These are phyloP conservation scores for Polyommatus iphigenia DNA, from an alignment of 2,888 invertebrate genomes.

Conservation along the genomic window DNA sequence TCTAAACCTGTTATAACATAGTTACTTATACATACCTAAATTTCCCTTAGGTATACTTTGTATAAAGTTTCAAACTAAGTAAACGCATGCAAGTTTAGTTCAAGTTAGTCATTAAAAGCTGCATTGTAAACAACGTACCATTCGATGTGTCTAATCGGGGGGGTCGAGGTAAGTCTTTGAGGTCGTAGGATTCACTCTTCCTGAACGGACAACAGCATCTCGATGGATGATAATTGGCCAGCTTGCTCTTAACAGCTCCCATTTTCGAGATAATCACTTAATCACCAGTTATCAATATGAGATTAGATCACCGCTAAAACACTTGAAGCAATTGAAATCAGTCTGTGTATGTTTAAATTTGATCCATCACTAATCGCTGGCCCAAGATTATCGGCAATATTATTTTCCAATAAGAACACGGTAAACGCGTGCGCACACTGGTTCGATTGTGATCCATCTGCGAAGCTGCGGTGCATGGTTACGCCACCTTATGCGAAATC, in stretches of 20 bases:
- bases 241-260: conserved; percentile 66
- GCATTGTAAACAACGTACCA: conserved; percentile 47
- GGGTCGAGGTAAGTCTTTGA: conserved; percentile 66
- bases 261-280: conserved; percentile 45
- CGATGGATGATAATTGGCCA: conserved; percentile 52
- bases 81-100: background rate
- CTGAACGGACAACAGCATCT: conserved; percentile 51
- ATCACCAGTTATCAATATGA: conserved; percentile 51
- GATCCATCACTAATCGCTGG: conserved; percentile 40
- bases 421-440: conserved; percentile 57
- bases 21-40: background rate
- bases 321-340: conserved; percentile 48
- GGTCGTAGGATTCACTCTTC: conserved; percentile 60
- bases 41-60: background rate
- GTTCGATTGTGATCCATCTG: conserved; percentile 55
- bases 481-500: conserved; percentile 49
- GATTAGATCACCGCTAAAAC: conserved; percentile 59
- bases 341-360: conserved; percentile 56
- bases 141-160: conserved; percentile 56
- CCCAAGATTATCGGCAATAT: conserved; percentile 39
- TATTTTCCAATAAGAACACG: conserved; percentile 40
- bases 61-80: too few species aligned
- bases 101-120: background rate
- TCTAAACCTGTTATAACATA: background rate
- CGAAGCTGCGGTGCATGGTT: conserved; percentile 38